Conservation (phyloP, 2,113 vertebrate genomes). For the Atlantisia rogersi region DNA sequence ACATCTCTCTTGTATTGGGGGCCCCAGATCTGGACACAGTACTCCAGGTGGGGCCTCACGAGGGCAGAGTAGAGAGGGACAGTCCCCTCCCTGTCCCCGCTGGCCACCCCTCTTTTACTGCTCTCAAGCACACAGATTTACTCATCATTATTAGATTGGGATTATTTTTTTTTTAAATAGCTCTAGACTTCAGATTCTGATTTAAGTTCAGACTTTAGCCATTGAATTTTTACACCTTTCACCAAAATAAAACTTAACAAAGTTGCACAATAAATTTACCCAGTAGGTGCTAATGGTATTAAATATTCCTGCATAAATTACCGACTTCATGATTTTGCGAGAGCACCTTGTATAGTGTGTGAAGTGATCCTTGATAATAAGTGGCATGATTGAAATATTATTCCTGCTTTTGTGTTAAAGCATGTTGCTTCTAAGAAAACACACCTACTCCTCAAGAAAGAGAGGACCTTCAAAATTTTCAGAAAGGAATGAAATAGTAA, state of each 20-base stretch:
- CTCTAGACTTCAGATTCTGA: neutral
- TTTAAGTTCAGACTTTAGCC: neutral
- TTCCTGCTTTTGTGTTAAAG: neutral
- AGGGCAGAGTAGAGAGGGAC: no score
- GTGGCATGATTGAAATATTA: neutral
- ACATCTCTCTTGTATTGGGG: no score
- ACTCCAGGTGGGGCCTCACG: no score
- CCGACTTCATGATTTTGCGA: neutral
- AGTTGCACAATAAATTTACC: neutral
- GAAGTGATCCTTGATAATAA: neutral
- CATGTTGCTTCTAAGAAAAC: constrained; percentile 3
- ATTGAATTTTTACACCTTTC: neutral
- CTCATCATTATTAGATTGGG: neutral
- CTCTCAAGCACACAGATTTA: neutral
- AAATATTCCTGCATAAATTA: neutral
- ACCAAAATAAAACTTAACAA: neutral
- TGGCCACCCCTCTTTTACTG: neutral
- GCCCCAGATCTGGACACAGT: no score
- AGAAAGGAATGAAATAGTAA: constrained; percentile 23
- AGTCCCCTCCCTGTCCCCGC: no score
- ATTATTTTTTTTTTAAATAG: neutral
- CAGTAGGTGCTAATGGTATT: neutral
- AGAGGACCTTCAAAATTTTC: neutral
- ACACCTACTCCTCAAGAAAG: neutral
- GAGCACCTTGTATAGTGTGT: neutral